Evolutionary conservation across 2,888 invertebrate species (phyloP).

Genomic region (Acronicta alni): DNA sequence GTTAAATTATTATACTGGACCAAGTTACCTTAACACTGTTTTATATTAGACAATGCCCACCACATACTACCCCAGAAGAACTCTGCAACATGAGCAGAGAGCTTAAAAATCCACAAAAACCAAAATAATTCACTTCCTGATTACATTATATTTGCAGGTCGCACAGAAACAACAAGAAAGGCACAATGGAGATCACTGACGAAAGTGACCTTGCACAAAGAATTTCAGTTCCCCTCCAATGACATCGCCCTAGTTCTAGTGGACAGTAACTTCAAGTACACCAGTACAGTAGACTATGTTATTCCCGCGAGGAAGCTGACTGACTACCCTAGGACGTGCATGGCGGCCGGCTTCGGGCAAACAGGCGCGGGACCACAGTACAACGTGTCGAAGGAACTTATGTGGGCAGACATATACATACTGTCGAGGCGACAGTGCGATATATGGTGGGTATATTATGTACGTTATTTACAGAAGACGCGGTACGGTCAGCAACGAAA

Average conservation of each 20-base stretch:
- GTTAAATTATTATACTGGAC: too few species aligned
- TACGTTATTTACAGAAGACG: too few species aligned
- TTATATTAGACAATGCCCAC: too few species aligned
- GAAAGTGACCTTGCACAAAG: constrained; percentile 46
- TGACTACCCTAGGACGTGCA: constrained; percentile 65
- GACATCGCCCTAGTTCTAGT: constrained; percentile 72
- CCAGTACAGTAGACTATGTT: constrained; percentile 58
- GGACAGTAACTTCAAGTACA: constrained; percentile 55
- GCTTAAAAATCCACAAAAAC: too few species aligned
- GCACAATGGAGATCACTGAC: constrained; percentile 61
- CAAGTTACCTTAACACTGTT: too few species aligned
- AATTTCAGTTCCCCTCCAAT: constrained; percentile 62
- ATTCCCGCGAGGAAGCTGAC: constrained; percentile 46
- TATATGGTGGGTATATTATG: constrained; percentile 62
- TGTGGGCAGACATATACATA: constrained; percentile 63
- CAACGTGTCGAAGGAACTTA: constrained; percentile 55
- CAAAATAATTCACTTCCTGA: background rate
- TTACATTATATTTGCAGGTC: constrained; percentile 16
- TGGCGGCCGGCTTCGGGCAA: constrained; percentile 68
- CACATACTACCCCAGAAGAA: too few species aligned
- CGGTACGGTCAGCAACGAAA: too few species aligned
- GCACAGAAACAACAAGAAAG: constrained; percentile 13
- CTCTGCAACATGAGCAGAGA: too few species aligned
- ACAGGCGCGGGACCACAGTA: constrained; percentile 26
- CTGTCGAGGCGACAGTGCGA: constrained; percentile 64